Conservation (phyloP, 2,113 vertebrate genomes). For the Rallus limicola region DNA sequence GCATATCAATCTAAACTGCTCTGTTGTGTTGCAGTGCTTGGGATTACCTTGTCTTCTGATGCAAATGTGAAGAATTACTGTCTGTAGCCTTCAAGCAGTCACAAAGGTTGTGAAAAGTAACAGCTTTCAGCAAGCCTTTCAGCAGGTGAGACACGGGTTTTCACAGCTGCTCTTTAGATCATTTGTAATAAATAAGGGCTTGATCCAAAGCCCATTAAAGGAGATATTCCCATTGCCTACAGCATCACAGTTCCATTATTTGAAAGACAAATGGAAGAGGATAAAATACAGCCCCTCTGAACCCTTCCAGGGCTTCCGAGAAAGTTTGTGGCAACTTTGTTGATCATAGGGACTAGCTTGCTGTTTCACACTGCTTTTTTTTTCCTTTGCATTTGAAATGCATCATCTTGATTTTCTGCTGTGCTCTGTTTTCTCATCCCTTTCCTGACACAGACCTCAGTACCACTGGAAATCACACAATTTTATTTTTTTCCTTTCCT, state of each 20-base stretch:
- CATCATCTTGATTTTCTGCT: neutral
- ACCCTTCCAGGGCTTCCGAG: neutral
- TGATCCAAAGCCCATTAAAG: neutral
- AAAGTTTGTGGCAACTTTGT: neutral
- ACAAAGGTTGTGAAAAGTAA: neutral
- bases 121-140: neutral
- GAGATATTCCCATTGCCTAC: neutral
- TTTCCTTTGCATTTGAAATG: neutral
- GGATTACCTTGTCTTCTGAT: neutral
- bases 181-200: neutral
- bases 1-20: neutral
- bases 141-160: neutral
- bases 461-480: neutral
- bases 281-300: neutral
- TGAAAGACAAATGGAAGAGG: neutral
- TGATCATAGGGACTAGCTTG: neutral
- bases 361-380: neutral
- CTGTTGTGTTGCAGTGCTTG: neutral
- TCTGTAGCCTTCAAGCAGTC: neutral
- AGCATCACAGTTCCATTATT: neutral
- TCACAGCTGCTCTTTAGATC: slow-evolving; percentile 1
- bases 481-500: neutral
- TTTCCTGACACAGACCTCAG: neutral
- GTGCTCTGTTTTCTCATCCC: neutral
- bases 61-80: neutral